Conservation (phyloP, 2,113 vertebrate species). For the Peromyscus leucopus region DNA sequence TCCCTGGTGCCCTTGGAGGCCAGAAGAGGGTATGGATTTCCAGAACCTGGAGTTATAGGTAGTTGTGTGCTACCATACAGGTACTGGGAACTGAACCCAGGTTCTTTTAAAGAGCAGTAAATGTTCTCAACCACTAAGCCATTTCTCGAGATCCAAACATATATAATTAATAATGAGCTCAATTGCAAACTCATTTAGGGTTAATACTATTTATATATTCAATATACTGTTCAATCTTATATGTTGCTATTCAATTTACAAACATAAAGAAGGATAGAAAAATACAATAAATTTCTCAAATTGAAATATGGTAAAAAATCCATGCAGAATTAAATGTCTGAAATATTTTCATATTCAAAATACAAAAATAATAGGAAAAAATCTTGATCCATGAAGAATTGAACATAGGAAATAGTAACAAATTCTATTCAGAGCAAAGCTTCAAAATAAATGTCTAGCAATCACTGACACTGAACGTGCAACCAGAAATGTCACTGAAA, state of each 20-base stretch:
- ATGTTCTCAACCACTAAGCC: background rate
- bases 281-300: background rate
- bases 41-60: background rate
- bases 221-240: background rate
- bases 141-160: background rate
- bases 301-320: background rate
- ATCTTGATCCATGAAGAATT: background rate
- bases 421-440: background rate
- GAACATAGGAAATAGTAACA: background rate
- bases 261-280: background rate
- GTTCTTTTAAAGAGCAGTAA: background rate
- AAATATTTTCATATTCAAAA: background rate
- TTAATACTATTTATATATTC: background rate
- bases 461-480: background rate
- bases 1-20: too few species aligned
- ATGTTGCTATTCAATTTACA: background rate
- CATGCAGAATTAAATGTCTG: background rate
- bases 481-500: background rate
- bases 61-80: background rate
- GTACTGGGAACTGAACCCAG: too few species aligned
- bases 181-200: background rate
- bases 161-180: background rate
- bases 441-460: background rate
- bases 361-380: background rate
- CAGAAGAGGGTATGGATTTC: background rate